Evolutionary conservation across 2,797 vertebrate species (phyloP).

Genomic region (Nannoperca obscura): DNA sequence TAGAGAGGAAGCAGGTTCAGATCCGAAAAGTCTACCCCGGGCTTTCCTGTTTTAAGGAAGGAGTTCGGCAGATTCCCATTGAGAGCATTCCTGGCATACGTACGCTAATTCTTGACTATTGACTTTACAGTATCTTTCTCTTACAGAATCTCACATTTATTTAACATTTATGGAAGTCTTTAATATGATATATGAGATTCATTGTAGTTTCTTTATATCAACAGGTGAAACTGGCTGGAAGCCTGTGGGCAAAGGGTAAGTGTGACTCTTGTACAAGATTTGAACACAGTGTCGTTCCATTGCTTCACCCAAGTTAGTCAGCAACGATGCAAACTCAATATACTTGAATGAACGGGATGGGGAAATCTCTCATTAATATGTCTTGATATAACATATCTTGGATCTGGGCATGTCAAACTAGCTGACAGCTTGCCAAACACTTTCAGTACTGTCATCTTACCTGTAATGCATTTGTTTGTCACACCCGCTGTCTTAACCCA

Average conservation of each 20-base stretch:
- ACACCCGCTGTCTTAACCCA: neutral
- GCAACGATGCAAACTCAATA: neutral
- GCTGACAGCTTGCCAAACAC: neutral
- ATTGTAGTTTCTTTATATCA: constrained; percentile 36
- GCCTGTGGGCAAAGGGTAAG: constrained; percentile 91
- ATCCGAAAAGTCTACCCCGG: constrained; percentile 98
- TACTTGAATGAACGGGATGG: neutral
- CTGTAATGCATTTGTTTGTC: neutral
- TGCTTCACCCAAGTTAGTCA: neutral
- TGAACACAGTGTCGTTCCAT: neutral
- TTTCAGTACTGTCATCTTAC: neutral
- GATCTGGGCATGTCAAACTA: neutral
- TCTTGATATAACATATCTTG: neutral
- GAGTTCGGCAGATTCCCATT: constrained; percentile 98
- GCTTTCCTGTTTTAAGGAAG: constrained; percentile 98
- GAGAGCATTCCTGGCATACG: constrained; percentile 99
- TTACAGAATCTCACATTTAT: neutral
- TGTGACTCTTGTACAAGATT: constrained; percentile 5
- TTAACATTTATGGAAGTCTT: neutral
- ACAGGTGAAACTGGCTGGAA: constrained; percentile 96
- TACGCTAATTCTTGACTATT: constrained; percentile 80
- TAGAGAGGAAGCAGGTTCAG: constrained; percentile 98
- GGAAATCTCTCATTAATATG: neutral
- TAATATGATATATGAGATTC: neutral
- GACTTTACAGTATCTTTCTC: neutral